Conservation (phyloP, 1,140 invertebrate genomes). For the Ceratina calcarata region DNA sequence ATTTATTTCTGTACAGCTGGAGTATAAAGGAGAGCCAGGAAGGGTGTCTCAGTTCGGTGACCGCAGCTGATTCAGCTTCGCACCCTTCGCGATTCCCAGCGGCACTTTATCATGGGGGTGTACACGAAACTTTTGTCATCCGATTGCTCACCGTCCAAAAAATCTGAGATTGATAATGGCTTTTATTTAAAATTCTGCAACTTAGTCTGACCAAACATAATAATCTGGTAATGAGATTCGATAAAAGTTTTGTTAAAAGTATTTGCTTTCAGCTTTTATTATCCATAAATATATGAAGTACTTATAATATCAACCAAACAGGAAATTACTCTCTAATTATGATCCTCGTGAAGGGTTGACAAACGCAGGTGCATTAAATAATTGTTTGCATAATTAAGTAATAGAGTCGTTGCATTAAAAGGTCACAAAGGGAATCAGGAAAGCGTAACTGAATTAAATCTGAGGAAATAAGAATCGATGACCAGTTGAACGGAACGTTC, state of each 20-base stretch:
- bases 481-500: slow-evolving; percentile 55
- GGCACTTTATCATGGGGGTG: slow-evolving; percentile 66
- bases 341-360: too few relatives aligned
- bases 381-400: background rate
- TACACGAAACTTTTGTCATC: background rate
- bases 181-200: too few relatives aligned
- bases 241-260: too few relatives aligned
- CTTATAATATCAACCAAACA: too few relatives aligned
- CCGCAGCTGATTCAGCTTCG: slow-evolving; percentile 74
- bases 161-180: background rate
- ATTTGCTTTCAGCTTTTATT: too few relatives aligned
- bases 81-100: slow-evolving; percentile 64
- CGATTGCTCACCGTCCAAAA: background rate
- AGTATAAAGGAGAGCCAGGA: slow-evolving; percentile 63
- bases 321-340: too few relatives aligned
- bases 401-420: background rate
- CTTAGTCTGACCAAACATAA: too few relatives aligned
- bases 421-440: background rate
- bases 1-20: slow-evolving; percentile 61
- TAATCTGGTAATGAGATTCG: too few relatives aligned
- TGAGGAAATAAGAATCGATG: slow-evolving; percentile 1
- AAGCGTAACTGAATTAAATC: background rate
- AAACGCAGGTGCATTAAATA: too few relatives aligned
- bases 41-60: slow-evolving; percentile 71
- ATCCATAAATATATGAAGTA: too few relatives aligned